A percentile compares a stretch with the other conserved stretches of the same genome.
These are phyloP conservation scores for Steinernema khuongi DNA, from an alignment of 1,140 invertebrate species.

Conservation along the genomic window DNA sequence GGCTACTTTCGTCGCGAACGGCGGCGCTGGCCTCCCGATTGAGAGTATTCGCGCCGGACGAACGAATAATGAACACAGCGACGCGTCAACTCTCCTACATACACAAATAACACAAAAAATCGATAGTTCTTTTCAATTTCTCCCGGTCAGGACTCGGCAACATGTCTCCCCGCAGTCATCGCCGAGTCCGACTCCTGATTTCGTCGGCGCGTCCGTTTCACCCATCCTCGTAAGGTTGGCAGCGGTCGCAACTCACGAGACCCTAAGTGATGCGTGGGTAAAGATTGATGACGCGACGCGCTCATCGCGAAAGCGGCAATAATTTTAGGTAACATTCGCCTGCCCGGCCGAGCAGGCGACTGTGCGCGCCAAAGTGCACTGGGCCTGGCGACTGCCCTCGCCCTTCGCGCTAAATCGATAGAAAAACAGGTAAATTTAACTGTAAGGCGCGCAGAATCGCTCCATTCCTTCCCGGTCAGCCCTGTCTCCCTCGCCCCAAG, in stretches of 20 bases:
- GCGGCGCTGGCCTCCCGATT: slow-evolving; percentile 10
- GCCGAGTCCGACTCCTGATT: background rate
- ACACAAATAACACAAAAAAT: slow-evolving; percentile 1
- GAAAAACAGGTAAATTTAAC: slow-evolving; percentile 14
- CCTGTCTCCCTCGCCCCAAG: no score
- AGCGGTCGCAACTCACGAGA: background rate
- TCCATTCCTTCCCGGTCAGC: background rate
- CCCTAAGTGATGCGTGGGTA: background rate
- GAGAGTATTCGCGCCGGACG: background rate
- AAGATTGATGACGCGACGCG: slow-evolving; percentile 7
- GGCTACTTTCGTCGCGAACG: no score
- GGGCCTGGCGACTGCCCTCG: background rate
- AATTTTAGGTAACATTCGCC: background rate
- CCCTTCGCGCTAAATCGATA: background rate
- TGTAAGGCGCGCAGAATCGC: background rate
- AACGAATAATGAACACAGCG: slow-evolving; percentile 2
- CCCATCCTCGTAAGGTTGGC: no score
- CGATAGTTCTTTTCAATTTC: background rate
- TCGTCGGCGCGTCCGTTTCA: no score
- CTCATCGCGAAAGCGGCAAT: background rate
- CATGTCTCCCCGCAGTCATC: no score
- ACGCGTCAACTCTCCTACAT: slow-evolving; percentile 9
- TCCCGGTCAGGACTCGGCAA: background rate
- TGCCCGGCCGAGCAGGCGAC: background rate
- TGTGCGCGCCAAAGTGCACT: slow-evolving; percentile 8